These are phyloP conservation scores for Callithrix jacchus DNA, from an alignment of 2,113 vertebrate genomes.

Conservation along the genomic window DNA sequence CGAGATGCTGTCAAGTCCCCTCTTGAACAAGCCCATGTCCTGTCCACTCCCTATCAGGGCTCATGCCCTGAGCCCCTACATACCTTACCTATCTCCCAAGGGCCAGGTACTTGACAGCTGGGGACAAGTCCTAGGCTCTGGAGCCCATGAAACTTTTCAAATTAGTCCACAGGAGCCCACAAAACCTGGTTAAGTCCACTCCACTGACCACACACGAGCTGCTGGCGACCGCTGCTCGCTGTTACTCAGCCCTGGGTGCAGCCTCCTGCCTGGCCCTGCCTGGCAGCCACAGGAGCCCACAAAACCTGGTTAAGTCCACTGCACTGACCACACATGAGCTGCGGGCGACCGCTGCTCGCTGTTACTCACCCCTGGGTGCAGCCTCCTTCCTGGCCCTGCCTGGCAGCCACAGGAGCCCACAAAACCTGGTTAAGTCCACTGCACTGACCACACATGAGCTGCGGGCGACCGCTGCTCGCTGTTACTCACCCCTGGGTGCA, in stretches of 20 bases:
- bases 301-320: too few relatives aligned
- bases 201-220: neutral
- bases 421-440: neutral
- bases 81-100: neutral
- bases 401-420: too few relatives aligned
- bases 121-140: neutral
- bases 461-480: neutral
- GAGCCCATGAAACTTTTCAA: neutral
- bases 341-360: too few relatives aligned
- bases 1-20: neutral
- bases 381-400: too few relatives aligned
- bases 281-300: too few relatives aligned
- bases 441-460: neutral
- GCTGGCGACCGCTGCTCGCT: neutral
- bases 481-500: neutral
- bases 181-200: neutral
- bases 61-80: fast-evolving
- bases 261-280: neutral
- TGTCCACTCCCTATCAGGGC: neutral
- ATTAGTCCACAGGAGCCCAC: too few relatives aligned
- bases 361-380: too few relatives aligned
- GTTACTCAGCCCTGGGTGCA: neutral
- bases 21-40: neutral
- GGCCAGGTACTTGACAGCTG: neutral
- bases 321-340: too few relatives aligned